These are phyloP conservation scores for Drosophila serrata DNA, from an alignment of 1,140 invertebrate species.

Conservation along the genomic window DNA sequence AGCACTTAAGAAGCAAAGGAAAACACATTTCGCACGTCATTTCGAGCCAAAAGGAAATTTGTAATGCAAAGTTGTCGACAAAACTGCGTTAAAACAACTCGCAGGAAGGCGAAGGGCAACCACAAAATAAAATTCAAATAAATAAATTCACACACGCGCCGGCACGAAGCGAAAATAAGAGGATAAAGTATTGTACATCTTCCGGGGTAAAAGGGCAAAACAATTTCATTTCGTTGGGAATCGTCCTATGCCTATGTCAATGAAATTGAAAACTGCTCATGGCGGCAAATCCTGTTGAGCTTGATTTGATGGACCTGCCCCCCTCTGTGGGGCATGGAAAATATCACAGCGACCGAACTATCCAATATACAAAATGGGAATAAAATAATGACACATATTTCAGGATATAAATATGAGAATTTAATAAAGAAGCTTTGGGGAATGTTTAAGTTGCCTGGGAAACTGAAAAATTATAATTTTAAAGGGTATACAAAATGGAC, in stretches of 20 bases:
- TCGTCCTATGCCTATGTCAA: slow-evolving; percentile 36
- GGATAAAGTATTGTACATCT: slow-evolving; percentile 45
- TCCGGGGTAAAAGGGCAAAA: slow-evolving; percentile 53
- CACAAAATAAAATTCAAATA: slow-evolving; percentile 82
- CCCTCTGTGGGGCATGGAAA: not conserved
- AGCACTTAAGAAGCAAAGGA: slow-evolving; percentile 56
- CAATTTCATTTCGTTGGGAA: slow-evolving; percentile 64
- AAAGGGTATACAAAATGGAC: not conserved
- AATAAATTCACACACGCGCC: slow-evolving; percentile 72
- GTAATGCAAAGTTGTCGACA: slow-evolving; percentile 71
- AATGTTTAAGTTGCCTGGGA: not conserved
- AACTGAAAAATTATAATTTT: not conserved
- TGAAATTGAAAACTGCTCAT: slow-evolving; percentile 69
- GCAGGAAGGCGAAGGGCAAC: slow-evolving; percentile 26
- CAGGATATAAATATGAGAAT: not conserved
- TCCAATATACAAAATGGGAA: not conserved
- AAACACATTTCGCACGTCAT: slow-evolving; percentile 67
- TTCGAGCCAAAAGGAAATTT: slow-evolving; percentile 61
- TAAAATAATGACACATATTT: not conserved
- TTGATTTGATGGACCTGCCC: slow-evolving; percentile 1
- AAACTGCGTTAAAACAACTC: slow-evolving; percentile 68
- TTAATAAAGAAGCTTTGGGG: not conserved
- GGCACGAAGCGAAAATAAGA: slow-evolving; percentile 27
- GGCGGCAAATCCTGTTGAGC: slow-evolving; percentile 23
- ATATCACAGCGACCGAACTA: not conserved